Evolutionary conservation across 2,888 invertebrate genomes (phyloP).

Genomic region (Anthophora plumipes): DNA sequence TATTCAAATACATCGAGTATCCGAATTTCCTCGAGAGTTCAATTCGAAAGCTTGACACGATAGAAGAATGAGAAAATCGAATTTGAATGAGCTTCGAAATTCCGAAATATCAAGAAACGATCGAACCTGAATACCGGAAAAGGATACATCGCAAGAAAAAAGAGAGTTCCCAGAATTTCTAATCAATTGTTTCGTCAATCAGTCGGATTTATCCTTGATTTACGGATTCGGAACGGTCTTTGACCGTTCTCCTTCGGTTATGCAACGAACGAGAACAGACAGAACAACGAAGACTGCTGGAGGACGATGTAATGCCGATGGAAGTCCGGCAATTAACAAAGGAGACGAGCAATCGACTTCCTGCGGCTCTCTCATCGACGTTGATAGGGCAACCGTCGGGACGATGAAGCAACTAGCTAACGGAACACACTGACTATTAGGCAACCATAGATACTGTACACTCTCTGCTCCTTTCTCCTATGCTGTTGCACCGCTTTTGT

Average conservation of each 20-base stretch:
- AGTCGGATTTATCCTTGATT: too few relatives aligned
- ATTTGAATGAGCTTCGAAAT: too few relatives aligned
- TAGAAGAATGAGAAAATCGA: too few relatives aligned
- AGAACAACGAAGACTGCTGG: neutral
- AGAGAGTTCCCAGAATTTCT: too few relatives aligned
- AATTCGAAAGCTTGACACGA: too few relatives aligned
- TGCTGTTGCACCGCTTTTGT: neutral
- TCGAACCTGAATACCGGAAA: too few relatives aligned
- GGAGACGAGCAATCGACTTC: slow-evolving; percentile 74
- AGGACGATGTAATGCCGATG: slow-evolving; percentile 32
- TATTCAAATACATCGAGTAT: too few relatives aligned
- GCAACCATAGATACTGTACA: slow-evolving; percentile 50
- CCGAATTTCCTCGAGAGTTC: too few relatives aligned
- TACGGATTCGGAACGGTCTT: slow-evolving; percentile 31
- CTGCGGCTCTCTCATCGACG: slow-evolving; percentile 53
- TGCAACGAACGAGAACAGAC: slow-evolving; percentile 37
- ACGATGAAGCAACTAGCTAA: slow-evolving; percentile 64
- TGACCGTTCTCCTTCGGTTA: slow-evolving; percentile 53
- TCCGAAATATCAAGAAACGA: too few relatives aligned
- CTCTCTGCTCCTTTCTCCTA: neutral
- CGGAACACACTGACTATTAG: slow-evolving; percentile 54
- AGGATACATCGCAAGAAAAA: too few relatives aligned
- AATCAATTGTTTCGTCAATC: too few relatives aligned
- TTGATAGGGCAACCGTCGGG: slow-evolving; percentile 54
- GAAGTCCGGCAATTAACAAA: slow-evolving; percentile 66